Evolutionary conservation across 2,888 invertebrate species (phyloP).

Genomic region (Drosophila bunnanda): DNA sequence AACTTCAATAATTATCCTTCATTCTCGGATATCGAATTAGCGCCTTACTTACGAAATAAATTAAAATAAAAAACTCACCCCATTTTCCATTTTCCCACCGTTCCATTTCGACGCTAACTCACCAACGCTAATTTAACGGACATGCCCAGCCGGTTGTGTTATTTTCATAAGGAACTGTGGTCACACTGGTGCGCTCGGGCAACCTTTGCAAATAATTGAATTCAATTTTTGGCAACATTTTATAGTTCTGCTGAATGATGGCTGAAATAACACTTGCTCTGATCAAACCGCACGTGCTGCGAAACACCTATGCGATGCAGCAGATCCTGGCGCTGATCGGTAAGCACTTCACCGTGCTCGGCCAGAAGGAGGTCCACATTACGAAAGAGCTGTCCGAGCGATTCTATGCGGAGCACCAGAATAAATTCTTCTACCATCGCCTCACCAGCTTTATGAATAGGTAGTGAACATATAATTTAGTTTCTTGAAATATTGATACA

Average conservation of each 20-base stretch:
- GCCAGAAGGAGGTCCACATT: constrained; percentile 88
- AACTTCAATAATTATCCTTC: too few species aligned
- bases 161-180: neutral
- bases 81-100: too few species aligned
- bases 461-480: constrained; percentile 83
- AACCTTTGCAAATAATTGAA: neutral
- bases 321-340: constrained; percentile 89
- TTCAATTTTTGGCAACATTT: constrained; percentile 2
- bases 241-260: constrained; percentile 65
- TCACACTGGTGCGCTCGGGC: neutral
- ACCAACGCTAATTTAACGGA: too few species aligned
- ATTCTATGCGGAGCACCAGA: constrained; percentile 93
- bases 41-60: too few species aligned
- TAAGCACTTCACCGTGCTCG: constrained; percentile 90
- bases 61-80: too few species aligned
- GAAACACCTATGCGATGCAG: constrained; percentile 89
- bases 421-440: constrained; percentile 93
- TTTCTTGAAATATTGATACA: neutral
- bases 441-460: constrained; percentile 93
- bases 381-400: constrained; percentile 87
- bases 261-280: constrained; percentile 92
- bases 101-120: too few species aligned
- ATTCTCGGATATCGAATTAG: too few species aligned
- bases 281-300: constrained; percentile 93
- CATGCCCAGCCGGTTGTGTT: neutral